Base-by-base conservation (phyloP, 2,113 vertebrate genomes). In the Numida meleagris region DNA sequence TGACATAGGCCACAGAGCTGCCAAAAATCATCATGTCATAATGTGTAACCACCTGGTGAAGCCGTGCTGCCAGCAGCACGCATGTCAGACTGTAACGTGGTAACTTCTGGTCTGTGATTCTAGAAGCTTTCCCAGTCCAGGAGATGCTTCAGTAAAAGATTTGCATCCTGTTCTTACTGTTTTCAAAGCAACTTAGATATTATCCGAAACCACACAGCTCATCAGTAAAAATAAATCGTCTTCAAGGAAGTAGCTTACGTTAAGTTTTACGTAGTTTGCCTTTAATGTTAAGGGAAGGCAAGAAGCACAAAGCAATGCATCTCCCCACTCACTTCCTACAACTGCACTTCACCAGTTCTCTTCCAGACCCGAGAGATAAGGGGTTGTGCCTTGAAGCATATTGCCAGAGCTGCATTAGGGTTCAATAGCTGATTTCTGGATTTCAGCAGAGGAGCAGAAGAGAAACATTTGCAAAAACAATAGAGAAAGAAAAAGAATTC, bases 11-110 rank as follows among this genome's bases (percentile, higher is more conserved):
- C 58, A 68, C 24, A 73, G 45, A 58, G 67, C 70, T 82, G 71
- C 43, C 78, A 76, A 23, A 92, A 89, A n/a, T 16, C 62, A 84
- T 33, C 31, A 2, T 2, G 14, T 46, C 86, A 78, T 46, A 74
- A 48, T 2, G 1, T 34, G 82, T 31, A 91, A 53, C 8, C 31
- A 12, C 33, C 58, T 36, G 20, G 82, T 77, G 46, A 80, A 82
- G 51, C 45, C 15, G 4, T 14, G 38, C 5, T 24, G 73, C 61
- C 57, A 3, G 14, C 0, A 15, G 20, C 42, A 68, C 43, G 46
- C 2, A 2, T 12, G 20, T 38, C 42, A 50, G 45, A 59, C 20
- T 51, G 6, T 73, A 68, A 23, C 0, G 2, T 1, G n/a, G 2
- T 5, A 4, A 59, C 21, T 83, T 36, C 33, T 5, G 85, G 43